These are phyloP conservation scores for Yponomeuta cagnagella DNA, from an alignment of 2,888 invertebrate genomes.

Conservation along the genomic window DNA sequence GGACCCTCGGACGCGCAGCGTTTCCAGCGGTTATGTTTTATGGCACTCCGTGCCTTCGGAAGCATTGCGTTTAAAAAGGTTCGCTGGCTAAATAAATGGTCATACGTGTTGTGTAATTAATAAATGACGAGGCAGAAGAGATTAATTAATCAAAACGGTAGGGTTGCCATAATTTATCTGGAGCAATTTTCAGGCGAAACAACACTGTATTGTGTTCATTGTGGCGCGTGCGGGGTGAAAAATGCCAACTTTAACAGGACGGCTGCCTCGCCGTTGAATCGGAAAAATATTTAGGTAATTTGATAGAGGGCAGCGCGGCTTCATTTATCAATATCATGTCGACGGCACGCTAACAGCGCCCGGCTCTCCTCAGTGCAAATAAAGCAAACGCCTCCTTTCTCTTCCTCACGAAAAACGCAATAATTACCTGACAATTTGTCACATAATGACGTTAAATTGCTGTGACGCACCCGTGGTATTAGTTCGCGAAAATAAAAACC, in stretches of 20 bases:
- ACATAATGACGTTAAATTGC: background rate
- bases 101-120: slow-evolving; percentile 40
- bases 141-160: slow-evolving; percentile 43
- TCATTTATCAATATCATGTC: slow-evolving; percentile 69
- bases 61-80: slow-evolving; percentile 12
- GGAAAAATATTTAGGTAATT: slow-evolving; percentile 45
- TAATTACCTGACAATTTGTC: background rate
- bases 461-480: background rate
- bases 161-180: slow-evolving; percentile 13
- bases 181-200: slow-evolving; percentile 17
- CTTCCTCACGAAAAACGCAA: background rate
- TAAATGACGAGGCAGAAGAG: slow-evolving; percentile 46
- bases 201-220: slow-evolving; percentile 28
- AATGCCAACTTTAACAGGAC: slow-evolving; percentile 39
- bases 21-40: slow-evolving; percentile 32
- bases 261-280: slow-evolving; percentile 37
- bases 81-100: slow-evolving; percentile 41
- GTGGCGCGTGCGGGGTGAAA: slow-evolving; percentile 31
- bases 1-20: slow-evolving; percentile 33
- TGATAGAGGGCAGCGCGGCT: slow-evolving; percentile 45
- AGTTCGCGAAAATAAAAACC: too few species aligned
- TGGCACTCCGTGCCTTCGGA: slow-evolving; percentile 32
- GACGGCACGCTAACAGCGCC: slow-evolving; percentile 43
- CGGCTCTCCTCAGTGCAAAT: slow-evolving; percentile 36
- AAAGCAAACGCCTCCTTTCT: slow-evolving; percentile 2